Evolutionary conservation across 2,888 invertebrate genomes (phyloP), one percentile per base, ranked within the genome.

Genomic region (Aphrophora alni): DNA sequence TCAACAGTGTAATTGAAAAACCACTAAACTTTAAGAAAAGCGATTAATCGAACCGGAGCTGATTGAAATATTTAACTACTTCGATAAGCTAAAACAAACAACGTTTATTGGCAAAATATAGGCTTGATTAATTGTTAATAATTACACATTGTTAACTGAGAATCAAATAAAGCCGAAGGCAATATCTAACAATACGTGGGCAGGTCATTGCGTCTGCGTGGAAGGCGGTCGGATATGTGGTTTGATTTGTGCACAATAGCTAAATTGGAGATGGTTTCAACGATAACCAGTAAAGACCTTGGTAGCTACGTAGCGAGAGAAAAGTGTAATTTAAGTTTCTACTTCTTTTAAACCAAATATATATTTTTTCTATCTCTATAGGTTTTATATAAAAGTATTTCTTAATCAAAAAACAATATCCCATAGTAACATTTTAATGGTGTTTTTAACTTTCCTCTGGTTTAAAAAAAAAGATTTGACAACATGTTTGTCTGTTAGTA

Each of bases 31-130:
- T 14, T 59, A 5, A 2, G 59, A 59, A 59, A 59, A 59, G 1
- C 59, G 59, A 59, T 59, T 59, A 59, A 59, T 4, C 59, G 21
- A 21, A 21, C 21, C 59, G 21, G 21, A 21, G 59, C 59, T 59
- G 59, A 59, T 59, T 59, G 59, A 59, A 59, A 59, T 59, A 59
- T 59, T 59, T 59, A 59, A 59, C 59, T 59, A 14, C 59, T 44
- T 14, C 44, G 44, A 44, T 44, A 44, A 44, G 44, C 44, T 2
- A 44, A 14, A 44, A 14, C 44, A 44, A 44, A 44, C 44, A 44
- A 44, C 44, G 17, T 44, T 44, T 14, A 44, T 44, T 44, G 44
- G 44, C 44, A 44, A 44, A 44, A 44, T 44, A 44, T 44, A 44
- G 44, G 44, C 44, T 44, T 14, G 44, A 44, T 44, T 44, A 44